Percentiles rank a stretch among this genome's conserved stretches.
phyloP scores from a whole-genome alignment of 2,113 vertebrate genomes.

The Carollia perspicillata region DNA sequence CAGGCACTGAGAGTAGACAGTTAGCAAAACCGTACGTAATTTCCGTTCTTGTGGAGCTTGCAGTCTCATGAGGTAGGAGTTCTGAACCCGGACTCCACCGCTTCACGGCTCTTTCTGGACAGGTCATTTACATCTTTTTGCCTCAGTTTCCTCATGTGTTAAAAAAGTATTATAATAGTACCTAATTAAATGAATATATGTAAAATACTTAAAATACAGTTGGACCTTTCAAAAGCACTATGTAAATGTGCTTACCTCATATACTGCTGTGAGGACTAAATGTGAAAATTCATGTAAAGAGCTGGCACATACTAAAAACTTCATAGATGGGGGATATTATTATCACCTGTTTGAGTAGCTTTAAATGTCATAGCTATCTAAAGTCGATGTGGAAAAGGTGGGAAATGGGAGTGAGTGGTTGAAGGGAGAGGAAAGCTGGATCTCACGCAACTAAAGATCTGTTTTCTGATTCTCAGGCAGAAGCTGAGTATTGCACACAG shows the following conservation, averaged over 20 bases:
- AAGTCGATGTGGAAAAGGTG: background rate
- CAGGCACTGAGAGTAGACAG: background rate
- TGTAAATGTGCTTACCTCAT: background rate
- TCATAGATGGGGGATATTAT: background rate
- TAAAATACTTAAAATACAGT: background rate
- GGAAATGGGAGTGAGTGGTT: background rate
- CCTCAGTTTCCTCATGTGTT: background rate
- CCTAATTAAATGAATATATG: background rate
- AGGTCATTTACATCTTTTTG: background rate
- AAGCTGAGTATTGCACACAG: background rate
- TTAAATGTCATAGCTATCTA: background rate
- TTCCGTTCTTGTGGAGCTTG: background rate
- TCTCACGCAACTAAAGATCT: background rate
- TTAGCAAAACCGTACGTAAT: background rate
- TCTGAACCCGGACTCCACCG: background rate
- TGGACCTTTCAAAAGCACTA: background rate
- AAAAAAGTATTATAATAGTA: background rate
- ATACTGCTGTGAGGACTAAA: background rate
- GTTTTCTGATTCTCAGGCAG: constrained; percentile 9
- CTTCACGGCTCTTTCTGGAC: background rate
- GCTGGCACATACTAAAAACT: background rate
- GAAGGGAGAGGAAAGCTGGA: background rate
- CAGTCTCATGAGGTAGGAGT: background rate
- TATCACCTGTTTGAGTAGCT: background rate
- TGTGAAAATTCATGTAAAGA: background rate